These are phyloP conservation scores for Chloroclystis v-ata DNA, from an alignment of 2,888 invertebrate genomes.

Conservation along the genomic window DNA sequence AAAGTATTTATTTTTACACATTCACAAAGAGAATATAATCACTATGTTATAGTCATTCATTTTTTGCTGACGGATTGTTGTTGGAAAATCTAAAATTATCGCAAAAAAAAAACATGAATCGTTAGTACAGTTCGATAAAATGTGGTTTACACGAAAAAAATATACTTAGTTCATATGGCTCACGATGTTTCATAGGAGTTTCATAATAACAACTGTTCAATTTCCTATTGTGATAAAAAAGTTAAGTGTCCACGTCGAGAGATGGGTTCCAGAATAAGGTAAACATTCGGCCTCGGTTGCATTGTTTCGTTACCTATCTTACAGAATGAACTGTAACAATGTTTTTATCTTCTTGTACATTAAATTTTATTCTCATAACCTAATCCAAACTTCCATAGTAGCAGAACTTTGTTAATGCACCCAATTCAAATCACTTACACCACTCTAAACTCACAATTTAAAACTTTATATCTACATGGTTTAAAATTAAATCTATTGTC, in stretches of 20 bases:
- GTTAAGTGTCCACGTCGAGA: constrained; percentile 60
- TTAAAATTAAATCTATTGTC: too few species aligned
- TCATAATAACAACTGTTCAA: constrained; percentile 28
- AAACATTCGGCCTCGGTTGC: constrained; percentile 18
- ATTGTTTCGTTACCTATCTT: too few species aligned
- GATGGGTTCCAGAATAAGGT: constrained; percentile 75
- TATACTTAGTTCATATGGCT: constrained; percentile 55
- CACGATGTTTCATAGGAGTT: constrained; percentile 49
- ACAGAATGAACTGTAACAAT: too few species aligned
- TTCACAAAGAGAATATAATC: too few species aligned
- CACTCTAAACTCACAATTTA: too few species aligned
- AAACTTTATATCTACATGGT: too few species aligned
- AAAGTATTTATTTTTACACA: too few species aligned
- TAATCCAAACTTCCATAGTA: constrained; percentile 1
- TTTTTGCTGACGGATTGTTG: neutral
- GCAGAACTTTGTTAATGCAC: too few species aligned
- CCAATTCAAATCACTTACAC: too few species aligned
- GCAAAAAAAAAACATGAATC: neutral
- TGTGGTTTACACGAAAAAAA: constrained; percentile 33
- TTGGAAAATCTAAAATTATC: neutral
- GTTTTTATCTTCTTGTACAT: too few species aligned
- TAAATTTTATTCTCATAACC: too few species aligned
- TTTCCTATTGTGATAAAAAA: constrained; percentile 57
- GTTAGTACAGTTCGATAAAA: constrained; percentile 32
- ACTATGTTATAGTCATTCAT: too few species aligned